phyloP scores from a whole-genome alignment of 2,888 invertebrate species.

The Dorcus hopei region DNA sequence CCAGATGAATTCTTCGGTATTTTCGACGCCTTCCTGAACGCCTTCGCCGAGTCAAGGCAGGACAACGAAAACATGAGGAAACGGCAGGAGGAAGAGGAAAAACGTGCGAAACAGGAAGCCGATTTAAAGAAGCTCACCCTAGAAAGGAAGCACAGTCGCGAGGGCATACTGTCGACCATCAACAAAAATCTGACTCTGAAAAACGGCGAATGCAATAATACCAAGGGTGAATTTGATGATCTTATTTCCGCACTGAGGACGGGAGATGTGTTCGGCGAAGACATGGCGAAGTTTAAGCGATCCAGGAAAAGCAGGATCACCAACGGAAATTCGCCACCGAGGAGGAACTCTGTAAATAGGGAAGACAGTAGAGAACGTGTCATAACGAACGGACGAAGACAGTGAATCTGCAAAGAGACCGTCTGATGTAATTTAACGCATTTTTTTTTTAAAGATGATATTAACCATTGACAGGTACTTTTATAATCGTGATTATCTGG shows the following conservation, averaged over 20 bases:
- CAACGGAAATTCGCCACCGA: constrained; percentile 60
- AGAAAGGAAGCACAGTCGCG: constrained; percentile 78
- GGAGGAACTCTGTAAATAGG: constrained; percentile 60
- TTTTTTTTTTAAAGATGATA: no score
- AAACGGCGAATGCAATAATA: constrained; percentile 57
- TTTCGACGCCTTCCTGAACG: constrained; percentile 81
- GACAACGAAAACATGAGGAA: constrained; percentile 85
- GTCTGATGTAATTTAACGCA: no score
- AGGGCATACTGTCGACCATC: constrained; percentile 73
- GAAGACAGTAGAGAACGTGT: constrained; percentile 68
- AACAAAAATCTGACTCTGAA: constrained; percentile 65
- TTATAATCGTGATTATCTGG: no score
- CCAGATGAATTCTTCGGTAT: constrained; percentile 94
- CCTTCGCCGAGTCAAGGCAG: constrained; percentile 78
- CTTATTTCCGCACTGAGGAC: constrained; percentile 91
- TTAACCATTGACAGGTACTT: no score
- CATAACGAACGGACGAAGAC: constrained; percentile 47
- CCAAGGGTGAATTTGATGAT: constrained; percentile 92
- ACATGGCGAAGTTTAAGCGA: constrained; percentile 87
- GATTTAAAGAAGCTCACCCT: constrained; percentile 85
- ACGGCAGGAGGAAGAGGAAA: constrained; percentile 85
- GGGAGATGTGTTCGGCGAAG: constrained; percentile 94
- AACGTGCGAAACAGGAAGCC: constrained; percentile 82
- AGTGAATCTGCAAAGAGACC: constrained; percentile 27
- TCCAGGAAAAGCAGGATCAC: constrained; percentile 66